Evolutionary conservation across 2,113 vertebrate species (phyloP).

Genomic region (Stegastes partitus): DNA sequence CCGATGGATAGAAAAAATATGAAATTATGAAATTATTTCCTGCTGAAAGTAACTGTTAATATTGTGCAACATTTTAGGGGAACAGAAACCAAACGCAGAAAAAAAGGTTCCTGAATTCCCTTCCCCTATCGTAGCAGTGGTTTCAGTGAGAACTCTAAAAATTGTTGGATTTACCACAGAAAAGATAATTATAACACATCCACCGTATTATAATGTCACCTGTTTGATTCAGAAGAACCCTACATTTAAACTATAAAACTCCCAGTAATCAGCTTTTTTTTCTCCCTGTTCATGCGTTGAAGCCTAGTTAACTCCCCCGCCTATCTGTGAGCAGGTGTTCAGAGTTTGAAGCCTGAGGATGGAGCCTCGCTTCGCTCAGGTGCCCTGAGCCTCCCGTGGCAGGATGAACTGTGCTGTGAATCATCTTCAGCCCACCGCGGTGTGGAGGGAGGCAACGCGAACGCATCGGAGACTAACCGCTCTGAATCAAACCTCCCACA

Average conservation of each 20-base stretch:
- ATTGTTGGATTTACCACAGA: too few relatives aligned
- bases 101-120: background rate
- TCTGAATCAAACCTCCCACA: conserved; percentile 48
- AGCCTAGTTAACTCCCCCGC: background rate
- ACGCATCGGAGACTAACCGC: conserved; percentile 4
- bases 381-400: conserved; percentile 73
- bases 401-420: conserved; percentile 81
- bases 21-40: background rate
- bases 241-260: background rate
- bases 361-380: background rate
- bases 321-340: conserved; percentile 52
- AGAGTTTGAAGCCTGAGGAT: conserved; percentile 36
- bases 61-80: conserved; percentile 7
- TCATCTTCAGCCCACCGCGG: conserved; percentile 40
- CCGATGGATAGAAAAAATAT: background rate
- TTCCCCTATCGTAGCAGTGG: background rate
- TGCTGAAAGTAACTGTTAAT: background rate
- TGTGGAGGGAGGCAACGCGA: background rate
- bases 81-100: conserved; percentile 25
- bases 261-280: too few relatives aligned
- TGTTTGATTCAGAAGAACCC: too few relatives aligned
- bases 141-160: background rate
- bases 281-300: background rate
- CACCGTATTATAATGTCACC: too few relatives aligned
- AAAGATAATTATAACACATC: too few relatives aligned